Conservation (phyloP, 2,797 vertebrate species). For the Coracias cyanogaster region DNA sequence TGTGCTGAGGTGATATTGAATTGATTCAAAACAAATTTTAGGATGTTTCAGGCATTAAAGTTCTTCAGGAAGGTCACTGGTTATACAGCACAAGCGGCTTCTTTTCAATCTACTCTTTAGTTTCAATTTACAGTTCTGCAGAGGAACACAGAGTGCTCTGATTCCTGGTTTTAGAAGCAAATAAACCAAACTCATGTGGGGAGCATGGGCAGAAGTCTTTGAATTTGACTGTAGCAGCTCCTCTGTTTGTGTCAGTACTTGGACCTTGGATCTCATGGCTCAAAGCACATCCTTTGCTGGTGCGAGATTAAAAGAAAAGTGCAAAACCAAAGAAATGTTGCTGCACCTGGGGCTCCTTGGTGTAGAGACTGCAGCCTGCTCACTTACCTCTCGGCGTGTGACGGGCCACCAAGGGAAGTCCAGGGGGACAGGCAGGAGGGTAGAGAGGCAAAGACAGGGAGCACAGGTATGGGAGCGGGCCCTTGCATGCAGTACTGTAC, state of each 20-base stretch:
- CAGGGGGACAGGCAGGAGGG: accelerated
- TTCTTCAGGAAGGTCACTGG: conserved; percentile 1
- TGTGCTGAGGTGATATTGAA: background rate
- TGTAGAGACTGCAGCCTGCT: background rate
- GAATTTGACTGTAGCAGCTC: background rate
- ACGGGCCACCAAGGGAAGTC: background rate
- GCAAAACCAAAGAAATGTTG: background rate
- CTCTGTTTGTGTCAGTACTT: background rate
- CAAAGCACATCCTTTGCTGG: background rate
- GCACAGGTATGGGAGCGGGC: background rate
- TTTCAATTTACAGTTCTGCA: conserved; percentile 27
- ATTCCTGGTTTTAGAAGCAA: background rate
- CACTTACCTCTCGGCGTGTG: background rate
- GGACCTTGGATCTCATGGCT: background rate
- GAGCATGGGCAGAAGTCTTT: background rate
- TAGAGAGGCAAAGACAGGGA: background rate
- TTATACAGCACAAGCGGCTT: background rate
- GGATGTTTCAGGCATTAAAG: conserved; percentile 36
- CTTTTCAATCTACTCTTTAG: conserved; percentile 28
- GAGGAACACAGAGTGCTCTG: background rate
- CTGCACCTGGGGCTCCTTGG: background rate
- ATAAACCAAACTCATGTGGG: background rate
- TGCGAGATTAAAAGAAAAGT: background rate
- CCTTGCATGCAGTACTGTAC: background rate
- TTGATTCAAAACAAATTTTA: conserved; percentile 36